Evolutionary conservation across 1,140 invertebrate genomes (phyloP).

Genomic region (Bombus polaris): DNA sequence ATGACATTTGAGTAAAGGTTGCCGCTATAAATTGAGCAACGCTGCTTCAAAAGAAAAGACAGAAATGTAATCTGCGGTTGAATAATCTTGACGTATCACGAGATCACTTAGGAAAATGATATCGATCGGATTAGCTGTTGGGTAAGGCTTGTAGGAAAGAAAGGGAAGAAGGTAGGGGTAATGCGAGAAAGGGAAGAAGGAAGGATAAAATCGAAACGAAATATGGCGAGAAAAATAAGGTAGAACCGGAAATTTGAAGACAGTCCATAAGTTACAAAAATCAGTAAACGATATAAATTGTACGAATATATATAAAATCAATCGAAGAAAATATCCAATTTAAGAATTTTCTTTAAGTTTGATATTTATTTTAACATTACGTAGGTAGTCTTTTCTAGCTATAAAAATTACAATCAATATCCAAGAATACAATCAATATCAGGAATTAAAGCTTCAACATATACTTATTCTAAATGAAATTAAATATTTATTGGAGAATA

Average conservation of each 20-base stretch:
- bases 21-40: background rate
- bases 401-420: background rate
- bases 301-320: background rate
- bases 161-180: conserved; percentile 4
- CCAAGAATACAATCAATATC: background rate
- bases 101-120: conserved; percentile 59
- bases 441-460: too few species aligned
- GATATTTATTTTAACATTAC: background rate
- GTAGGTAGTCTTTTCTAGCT: background rate
- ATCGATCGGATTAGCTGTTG: conserved; percentile 27
- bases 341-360: background rate
- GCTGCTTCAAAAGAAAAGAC: background rate
- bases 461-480: too few species aligned
- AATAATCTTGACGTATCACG: conserved; percentile 30
- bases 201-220: conserved; percentile 13
- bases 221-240: conserved; percentile 12
- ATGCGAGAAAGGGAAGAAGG: background rate
- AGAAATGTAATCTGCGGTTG: conserved; percentile 6
- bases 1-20: background rate
- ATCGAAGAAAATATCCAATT: background rate
- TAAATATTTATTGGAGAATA: background rate
- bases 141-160: background rate
- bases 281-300: background rate
- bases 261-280: background rate
- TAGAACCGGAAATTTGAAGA: background rate